Evolutionary conservation across 2,888 invertebrate genomes (phyloP).

Genomic region (Agriotes lineatus): DNA sequence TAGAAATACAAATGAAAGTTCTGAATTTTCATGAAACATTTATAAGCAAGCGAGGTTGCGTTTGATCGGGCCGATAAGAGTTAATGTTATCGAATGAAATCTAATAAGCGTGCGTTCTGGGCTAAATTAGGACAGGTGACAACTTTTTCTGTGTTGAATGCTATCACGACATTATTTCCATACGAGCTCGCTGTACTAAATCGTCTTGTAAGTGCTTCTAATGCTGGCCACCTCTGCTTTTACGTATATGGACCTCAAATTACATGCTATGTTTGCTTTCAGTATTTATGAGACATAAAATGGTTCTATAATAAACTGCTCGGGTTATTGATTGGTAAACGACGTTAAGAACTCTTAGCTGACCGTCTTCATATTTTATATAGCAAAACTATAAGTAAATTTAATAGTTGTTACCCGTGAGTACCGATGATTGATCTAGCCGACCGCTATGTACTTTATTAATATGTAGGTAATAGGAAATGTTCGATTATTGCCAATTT

Average conservation of each 20-base stretch:
- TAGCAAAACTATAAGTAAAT: too few species aligned
- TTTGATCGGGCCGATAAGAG: constrained; percentile 23
- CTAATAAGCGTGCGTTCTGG: constrained; percentile 17
- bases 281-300: not conserved
- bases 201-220: not conserved
- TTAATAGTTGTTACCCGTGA: too few species aligned
- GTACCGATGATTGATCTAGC: too few species aligned
- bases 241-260: too few species aligned
- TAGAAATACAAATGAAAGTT: constrained; percentile 20
- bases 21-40: constrained; percentile 18
- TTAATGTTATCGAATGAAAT: constrained; percentile 29
- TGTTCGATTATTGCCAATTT: too few species aligned
- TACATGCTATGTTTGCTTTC: not conserved
- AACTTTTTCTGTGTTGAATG: constrained; percentile 14
- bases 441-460: too few species aligned
- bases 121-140: constrained; percentile 27
- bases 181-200: not conserved
- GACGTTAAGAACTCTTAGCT: not conserved
- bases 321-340: not conserved
- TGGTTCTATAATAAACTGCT: not conserved
- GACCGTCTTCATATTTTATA: too few species aligned
- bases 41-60: constrained; percentile 18
- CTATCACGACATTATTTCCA: constrained; percentile 3
- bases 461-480: too few species aligned
- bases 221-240: too few species aligned